Evolutionary conservation across 2,797 vertebrate genomes (phyloP).

Genomic region (Carduelis carduelis): DNA sequence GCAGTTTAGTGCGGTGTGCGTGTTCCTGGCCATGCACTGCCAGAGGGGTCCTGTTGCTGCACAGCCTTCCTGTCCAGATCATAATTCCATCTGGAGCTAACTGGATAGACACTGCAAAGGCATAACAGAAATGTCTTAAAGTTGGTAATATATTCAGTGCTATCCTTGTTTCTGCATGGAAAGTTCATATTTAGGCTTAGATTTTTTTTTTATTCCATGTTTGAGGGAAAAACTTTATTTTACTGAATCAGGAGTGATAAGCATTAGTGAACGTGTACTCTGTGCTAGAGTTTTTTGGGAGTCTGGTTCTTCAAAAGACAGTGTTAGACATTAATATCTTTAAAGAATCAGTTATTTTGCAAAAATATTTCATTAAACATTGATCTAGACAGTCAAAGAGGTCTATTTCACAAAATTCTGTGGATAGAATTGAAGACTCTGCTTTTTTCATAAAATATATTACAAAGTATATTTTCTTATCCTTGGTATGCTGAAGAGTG

Average conservation of each 20-base stretch:
- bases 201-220: background rate
- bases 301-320: background rate
- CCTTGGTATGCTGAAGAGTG: background rate
- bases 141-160: background rate
- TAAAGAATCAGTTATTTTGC: background rate
- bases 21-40: background rate
- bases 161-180: background rate
- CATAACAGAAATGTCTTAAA: background rate
- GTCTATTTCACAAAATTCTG: background rate
- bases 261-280: background rate
- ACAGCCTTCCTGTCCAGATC: background rate
- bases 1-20: accelerated
- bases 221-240: background rate
- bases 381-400: background rate
- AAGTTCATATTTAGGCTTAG: background rate
- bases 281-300: background rate
- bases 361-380: background rate
- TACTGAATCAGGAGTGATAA: background rate
- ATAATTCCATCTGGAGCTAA: background rate
- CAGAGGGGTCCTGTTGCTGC: background rate
- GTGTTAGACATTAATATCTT: background rate
- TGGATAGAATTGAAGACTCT: background rate
- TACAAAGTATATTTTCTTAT: background rate
- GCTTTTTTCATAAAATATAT: background rate
- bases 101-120: background rate